Conservation (phyloP, 2,797 vertebrate species). For the Pseudotriccus pelzelni region DNA sequence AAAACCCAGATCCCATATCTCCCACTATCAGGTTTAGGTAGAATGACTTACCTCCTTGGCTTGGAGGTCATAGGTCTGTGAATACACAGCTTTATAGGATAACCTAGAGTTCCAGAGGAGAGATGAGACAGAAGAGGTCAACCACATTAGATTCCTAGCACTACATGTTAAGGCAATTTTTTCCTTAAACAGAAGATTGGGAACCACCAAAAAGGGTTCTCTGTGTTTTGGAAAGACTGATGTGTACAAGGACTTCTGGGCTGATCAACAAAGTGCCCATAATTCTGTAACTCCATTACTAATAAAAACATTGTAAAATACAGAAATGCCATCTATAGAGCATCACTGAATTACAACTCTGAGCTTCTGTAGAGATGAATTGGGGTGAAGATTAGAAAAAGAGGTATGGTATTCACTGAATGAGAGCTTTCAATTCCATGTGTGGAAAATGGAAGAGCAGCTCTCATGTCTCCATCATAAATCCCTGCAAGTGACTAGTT, state of each 20-base stretch:
- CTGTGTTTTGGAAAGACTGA: background rate
- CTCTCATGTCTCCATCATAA: background rate
- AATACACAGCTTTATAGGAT: background rate
- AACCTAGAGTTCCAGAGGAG: background rate
- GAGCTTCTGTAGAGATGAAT: background rate
- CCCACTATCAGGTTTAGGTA: background rate
- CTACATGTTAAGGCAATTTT: background rate
- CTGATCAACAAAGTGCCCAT: background rate
- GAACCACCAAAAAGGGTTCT: background rate
- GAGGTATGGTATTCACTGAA: background rate
- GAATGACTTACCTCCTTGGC: background rate
- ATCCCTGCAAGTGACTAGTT: background rate
- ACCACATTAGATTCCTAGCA: background rate
- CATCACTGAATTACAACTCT: background rate
- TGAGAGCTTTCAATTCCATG: background rate
- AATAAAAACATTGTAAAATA: background rate
- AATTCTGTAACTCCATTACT: background rate
- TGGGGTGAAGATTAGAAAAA: background rate
- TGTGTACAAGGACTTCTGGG: background rate
- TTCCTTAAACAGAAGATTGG: background rate
- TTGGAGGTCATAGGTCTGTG: background rate
- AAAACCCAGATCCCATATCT: fast-evolving
- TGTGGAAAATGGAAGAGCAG: background rate
- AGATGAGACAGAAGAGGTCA: background rate
- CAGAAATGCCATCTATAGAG: background rate